A percentile compares a stretch with the other conserved stretches of the same genome.
These are phyloP conservation scores for Rhabdomys dilectus DNA, from an alignment of 2,113 vertebrate species.

Conservation along the genomic window DNA sequence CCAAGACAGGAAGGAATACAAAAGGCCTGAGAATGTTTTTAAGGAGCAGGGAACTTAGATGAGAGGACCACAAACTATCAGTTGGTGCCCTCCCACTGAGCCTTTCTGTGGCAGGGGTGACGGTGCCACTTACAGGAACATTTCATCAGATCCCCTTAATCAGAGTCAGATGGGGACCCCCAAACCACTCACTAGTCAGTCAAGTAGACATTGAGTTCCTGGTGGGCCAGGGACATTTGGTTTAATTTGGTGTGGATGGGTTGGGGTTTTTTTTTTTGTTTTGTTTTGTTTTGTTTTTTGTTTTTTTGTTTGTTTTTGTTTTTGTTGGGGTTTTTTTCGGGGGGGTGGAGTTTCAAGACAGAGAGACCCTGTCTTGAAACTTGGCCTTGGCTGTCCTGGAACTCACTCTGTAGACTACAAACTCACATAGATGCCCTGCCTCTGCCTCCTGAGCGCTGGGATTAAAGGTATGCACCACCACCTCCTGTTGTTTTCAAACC, in stretches of 20 bases:
- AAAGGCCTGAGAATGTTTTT: not conserved
- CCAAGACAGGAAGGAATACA: not conserved
- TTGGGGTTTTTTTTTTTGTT: not conserved
- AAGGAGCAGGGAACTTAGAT: not conserved
- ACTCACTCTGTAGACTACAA: not conserved
- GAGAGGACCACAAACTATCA: not conserved
- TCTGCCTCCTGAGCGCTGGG: not conserved
- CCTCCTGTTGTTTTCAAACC: conserved; percentile 25
- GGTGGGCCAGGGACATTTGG: not conserved
- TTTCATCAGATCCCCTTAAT: too few species aligned
- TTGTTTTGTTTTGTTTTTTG: not conserved
- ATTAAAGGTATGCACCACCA: not conserved
- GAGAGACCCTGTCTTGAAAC: not conserved
- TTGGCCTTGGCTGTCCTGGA: not conserved
- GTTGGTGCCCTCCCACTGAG: too few species aligned
- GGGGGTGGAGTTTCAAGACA: not conserved
- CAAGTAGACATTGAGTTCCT: not conserved
- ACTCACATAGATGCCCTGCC: not conserved
- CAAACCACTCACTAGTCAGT: not conserved
- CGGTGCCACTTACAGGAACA: too few species aligned
- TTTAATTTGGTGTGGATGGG: not conserved
- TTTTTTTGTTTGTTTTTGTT: not conserved
- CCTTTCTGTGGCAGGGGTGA: too few species aligned
- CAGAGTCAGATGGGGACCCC: not conserved
- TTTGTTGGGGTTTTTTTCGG: too few species aligned